phyloP scores from a whole-genome alignment of 37 sponge, comb jelly and placozoan species.

The Trichoplax adhaerens region DNA sequence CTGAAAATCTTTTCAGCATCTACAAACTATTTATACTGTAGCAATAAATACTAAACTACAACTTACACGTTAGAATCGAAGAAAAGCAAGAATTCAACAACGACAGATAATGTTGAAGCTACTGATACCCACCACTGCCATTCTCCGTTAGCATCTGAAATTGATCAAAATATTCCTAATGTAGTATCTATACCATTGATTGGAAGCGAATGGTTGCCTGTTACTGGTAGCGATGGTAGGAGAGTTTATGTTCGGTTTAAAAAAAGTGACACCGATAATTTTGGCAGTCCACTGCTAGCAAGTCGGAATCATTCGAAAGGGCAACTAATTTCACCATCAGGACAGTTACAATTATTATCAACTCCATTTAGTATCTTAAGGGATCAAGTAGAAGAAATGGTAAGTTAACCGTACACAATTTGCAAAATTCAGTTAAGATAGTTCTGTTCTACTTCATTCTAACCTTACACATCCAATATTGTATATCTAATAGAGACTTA shows the following conservation, averaged over 20 bases:
- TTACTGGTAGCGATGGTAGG: slow-evolving; percentile 36
- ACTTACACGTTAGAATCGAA: too few species aligned
- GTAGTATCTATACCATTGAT: not conserved
- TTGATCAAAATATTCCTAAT: not conserved
- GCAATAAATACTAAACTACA: too few species aligned
- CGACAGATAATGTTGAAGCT: too few species aligned
- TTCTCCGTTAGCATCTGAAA: slow-evolving; percentile 2
- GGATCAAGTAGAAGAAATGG: slow-evolving; percentile 32
- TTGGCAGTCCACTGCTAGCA: not conserved
- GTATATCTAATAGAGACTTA: not conserved
- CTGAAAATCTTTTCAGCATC: too few species aligned
- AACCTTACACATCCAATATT: not conserved
- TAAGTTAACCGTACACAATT: not conserved
- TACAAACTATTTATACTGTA: too few species aligned
- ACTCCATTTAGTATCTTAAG: slow-evolving; percentile 31
- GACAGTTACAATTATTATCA: slow-evolving; percentile 15
- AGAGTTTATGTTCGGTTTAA: slow-evolving; percentile 36
- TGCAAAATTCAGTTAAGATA: not conserved
- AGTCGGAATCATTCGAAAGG: not conserved
- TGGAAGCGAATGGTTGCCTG: slow-evolving; percentile 26
- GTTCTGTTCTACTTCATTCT: slow-evolving; percentile 6
- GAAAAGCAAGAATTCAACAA: too few species aligned
- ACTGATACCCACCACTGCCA: too few species aligned
- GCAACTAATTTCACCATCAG: not conserved
- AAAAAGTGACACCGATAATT: not conserved